Conservation (phyloP, 2,797 vertebrate species). For the Eupleurogrammus muticus region DNA sequence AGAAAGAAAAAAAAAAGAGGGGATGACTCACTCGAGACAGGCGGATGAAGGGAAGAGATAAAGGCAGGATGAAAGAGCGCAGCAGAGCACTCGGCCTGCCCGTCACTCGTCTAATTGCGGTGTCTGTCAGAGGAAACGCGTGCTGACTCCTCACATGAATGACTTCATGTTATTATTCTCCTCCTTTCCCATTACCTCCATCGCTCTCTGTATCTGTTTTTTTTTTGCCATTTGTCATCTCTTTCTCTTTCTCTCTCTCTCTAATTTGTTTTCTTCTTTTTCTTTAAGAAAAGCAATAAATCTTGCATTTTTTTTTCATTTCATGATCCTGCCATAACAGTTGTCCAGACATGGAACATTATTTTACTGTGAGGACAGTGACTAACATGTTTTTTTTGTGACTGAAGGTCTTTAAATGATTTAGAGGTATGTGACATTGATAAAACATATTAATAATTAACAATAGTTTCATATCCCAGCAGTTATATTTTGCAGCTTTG, state of each 20-base stretch:
- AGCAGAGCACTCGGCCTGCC: conserved; percentile 51
- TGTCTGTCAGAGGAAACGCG: conserved; percentile 60
- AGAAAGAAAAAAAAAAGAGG: too few species aligned
- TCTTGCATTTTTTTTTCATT: not conserved
- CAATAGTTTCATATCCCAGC: not conserved
- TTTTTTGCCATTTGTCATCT: conserved; percentile 4
- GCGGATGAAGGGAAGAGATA: conserved; percentile 45
- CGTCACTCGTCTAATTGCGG: conserved; percentile 71
- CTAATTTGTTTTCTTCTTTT: not conserved
- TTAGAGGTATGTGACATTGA: too few species aligned
- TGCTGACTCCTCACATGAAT: conserved; percentile 44
- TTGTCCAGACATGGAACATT: too few species aligned
- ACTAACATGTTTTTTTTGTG: too few species aligned
- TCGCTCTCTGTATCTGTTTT: conserved; percentile 6
- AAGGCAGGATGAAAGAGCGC: conserved; percentile 58
- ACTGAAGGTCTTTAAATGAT: too few species aligned
- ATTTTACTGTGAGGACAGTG: too few species aligned
- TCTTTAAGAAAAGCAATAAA: not conserved
- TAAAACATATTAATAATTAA: not conserved
- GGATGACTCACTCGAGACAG: conserved; percentile 63
- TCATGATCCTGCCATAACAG: too few species aligned
- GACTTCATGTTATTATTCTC: conserved; percentile 51
- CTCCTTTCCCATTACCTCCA: conserved; percentile 27
- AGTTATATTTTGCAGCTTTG: not conserved
- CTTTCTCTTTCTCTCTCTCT: not conserved